Conservation (phyloP, 1,140 invertebrate species). For the Gryllus bimaculatus region DNA sequence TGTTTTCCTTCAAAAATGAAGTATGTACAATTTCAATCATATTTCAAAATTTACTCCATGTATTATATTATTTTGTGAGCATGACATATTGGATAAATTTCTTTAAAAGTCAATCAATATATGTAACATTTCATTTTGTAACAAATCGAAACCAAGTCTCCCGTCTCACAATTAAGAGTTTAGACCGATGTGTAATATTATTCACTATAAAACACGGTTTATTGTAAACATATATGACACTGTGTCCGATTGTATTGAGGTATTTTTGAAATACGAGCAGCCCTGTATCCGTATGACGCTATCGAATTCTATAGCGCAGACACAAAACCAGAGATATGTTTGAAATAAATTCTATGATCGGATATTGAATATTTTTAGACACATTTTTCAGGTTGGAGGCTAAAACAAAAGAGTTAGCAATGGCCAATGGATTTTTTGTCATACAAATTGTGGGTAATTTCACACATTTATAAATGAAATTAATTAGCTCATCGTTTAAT, state of each 20-base stretch:
- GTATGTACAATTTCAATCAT: slow-evolving; percentile 1
- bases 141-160: not conserved
- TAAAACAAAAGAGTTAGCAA: not conserved
- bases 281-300: not conserved
- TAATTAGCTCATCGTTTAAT: not conserved
- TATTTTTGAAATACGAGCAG: slow-evolving; percentile 4
- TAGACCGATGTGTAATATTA: slow-evolving; percentile 5
- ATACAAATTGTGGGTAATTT: not conserved
- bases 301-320: not conserved
- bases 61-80: not conserved
- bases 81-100: slow-evolving; percentile 6
- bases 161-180: slow-evolving; percentile 1
- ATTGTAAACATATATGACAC: not conserved
- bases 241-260: not conserved
- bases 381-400: not conserved
- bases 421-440: not conserved
- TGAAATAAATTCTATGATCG: not conserved
- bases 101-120: slow-evolving; percentile 6
- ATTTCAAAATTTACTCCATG: not conserved
- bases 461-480: not conserved
- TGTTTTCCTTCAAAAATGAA: slow-evolving; percentile 2
- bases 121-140: not conserved
- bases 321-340: not conserved
- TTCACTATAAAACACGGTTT: not conserved
- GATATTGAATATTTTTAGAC: not conserved